Evolutionary conservation across 2,797 vertebrate species (phyloP).

Genomic region (Chloroceryle inda): DNA sequence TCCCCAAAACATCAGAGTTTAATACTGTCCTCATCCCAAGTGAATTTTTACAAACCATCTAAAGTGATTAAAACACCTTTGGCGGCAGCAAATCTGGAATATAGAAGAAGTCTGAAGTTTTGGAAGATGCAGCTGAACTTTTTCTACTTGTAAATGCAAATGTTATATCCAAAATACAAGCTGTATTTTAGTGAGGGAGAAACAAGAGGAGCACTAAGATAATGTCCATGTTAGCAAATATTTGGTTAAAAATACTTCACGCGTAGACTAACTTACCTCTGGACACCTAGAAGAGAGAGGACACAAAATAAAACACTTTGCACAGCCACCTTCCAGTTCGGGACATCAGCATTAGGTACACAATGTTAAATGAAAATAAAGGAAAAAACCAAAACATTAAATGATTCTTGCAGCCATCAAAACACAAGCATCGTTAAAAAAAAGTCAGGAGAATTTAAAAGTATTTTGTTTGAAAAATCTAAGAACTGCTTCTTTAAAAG

Average conservation of each 20-base stretch:
- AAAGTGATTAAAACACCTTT: not conserved
- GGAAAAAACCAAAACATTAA: not conserved
- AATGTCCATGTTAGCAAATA: not conserved
- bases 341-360: not conserved
- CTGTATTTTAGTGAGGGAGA: not conserved
- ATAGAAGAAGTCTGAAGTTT: not conserved
- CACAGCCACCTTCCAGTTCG: not conserved
- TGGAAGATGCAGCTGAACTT: not conserved
- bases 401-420: not conserved
- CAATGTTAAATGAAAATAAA: not conserved
- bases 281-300: not conserved
- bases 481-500: not conserved
- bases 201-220: not conserved
- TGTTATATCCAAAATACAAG: not conserved
- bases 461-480: not conserved
- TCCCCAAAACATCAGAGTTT: not conserved
- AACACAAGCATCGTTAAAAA: not conserved
- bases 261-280: not conserved
- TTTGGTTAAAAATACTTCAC: not conserved
- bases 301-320: not conserved
- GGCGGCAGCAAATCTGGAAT: not conserved
- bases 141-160: not conserved
- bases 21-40: not conserved
- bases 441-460: not conserved
- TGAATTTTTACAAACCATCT: not conserved